Percentiles rank a stretch among this genome's conserved stretches.
These are phyloP conservation scores for Trichonephila clavipes DNA, from an alignment of 1,140 invertebrate genomes.

Conservation along the genomic window DNA sequence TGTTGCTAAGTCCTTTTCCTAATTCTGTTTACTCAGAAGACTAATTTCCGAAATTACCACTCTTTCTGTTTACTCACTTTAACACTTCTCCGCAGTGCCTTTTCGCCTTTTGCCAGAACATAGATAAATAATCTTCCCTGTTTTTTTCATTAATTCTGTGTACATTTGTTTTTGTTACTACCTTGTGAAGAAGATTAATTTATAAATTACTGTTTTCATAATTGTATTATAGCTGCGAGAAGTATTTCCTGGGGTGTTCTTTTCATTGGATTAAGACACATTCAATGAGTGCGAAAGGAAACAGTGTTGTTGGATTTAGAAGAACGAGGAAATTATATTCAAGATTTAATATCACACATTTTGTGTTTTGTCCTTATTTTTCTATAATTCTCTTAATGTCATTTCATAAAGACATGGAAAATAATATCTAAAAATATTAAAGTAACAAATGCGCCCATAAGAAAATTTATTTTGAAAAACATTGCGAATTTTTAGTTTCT, in stretches of 20 bases:
- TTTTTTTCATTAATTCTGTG: neutral
- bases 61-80: conserved; percentile 9
- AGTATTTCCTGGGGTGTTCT: neutral
- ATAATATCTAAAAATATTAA: too few relatives aligned
- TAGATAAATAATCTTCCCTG: conserved; percentile 1
- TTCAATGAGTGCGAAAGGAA: neutral
- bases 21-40: conserved; percentile 35
- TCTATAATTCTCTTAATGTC: too few relatives aligned
- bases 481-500: too few relatives aligned
- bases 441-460: too few relatives aligned
- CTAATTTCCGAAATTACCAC: conserved; percentile 31
- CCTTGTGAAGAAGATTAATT: neutral
- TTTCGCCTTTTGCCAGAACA: neutral
- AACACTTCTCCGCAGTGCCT: neutral
- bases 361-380: too few relatives aligned
- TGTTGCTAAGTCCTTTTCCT: conserved; percentile 15
- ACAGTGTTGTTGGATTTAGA: neutral
- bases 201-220: conserved; percentile 19
- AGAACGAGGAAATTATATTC: too few relatives aligned
- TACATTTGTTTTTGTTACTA: conserved; percentile 4
- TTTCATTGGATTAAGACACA: neutral
- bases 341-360: too few relatives aligned
- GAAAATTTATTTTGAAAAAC: too few relatives aligned
- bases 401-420: too few relatives aligned
- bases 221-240: neutral